Conservation (phyloP, 2,797 vertebrate genomes). For the Sardinella longiceps region DNA sequence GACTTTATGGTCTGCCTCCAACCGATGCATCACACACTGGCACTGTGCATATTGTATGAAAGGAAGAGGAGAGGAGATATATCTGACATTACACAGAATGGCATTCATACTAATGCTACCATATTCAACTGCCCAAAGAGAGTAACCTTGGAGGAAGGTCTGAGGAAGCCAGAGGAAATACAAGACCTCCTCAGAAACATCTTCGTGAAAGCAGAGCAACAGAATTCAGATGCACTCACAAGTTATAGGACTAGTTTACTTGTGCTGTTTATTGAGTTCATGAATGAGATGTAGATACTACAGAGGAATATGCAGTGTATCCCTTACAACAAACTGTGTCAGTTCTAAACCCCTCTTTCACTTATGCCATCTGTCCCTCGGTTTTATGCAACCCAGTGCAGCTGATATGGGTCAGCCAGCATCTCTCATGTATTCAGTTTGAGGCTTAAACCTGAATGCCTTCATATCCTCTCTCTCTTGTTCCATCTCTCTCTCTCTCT, state of each 20-base stretch:
- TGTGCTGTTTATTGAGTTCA: background rate
- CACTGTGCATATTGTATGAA: background rate
- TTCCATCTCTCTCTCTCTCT: slow-evolving; percentile 12
- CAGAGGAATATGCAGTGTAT: background rate
- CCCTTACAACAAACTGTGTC: slow-evolving; percentile 16
- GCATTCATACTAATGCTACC: background rate
- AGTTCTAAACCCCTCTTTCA: slow-evolving; percentile 46
- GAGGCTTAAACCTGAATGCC: slow-evolving; percentile 48
- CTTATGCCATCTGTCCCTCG: slow-evolving; percentile 48
- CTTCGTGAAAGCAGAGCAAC: background rate
- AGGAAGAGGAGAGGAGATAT: background rate
- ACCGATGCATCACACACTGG: background rate
- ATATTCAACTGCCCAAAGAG: background rate
- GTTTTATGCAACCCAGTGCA: slow-evolving; percentile 48
- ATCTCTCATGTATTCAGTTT: slow-evolving; percentile 43
- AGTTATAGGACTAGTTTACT: background rate
- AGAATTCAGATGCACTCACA: background rate
- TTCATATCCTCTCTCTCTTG: slow-evolving; percentile 26
- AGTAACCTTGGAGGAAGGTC: background rate
- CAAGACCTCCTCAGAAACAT: background rate
- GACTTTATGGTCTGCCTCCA: background rate
- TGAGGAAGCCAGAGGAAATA: background rate
- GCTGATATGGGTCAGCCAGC: slow-evolving; percentile 46
- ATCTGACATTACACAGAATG: background rate
- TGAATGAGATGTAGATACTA: background rate